Base-by-base conservation (phyloP, 1,140 invertebrate species). In the Diorhabda elongata region DNA sequence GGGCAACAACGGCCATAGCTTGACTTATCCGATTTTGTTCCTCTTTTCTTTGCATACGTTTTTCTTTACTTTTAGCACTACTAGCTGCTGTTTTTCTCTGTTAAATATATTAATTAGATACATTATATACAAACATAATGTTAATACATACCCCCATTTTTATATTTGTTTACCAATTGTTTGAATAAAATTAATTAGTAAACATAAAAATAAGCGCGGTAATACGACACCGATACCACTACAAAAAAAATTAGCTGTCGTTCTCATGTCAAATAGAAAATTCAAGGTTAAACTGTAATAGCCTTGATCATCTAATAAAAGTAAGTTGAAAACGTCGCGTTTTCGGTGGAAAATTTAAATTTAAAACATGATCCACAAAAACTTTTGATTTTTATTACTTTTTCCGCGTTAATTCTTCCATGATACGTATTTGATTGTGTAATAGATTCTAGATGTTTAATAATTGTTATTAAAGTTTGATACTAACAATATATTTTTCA, bases 21-120 rank as follows among this genome's bases (percentile, higher is more conserved):
- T 76, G 71, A 2, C 76, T 74, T 60, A 83, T 77, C 72, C 77
- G 75, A 52, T 78, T 73, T 61, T 82, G 81, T 74, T 83, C 81
- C 69, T 82, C 81, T 71, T 82, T 82, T 11, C 81, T 71, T 70
- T 80, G 77, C 11, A 80, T 66, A 42, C 82, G 77, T 71, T 81
- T 82, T 77, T 82, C 81, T 75, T 82, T 83, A 58, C 81, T 75
- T 81, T 83, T 77, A 3, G 69, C 69, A 44, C 69, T 66, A 62
- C 74, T 77, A 58, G 74, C 71, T 9, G 71, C 72, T 56, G 72
- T 72, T 74, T 75, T 75, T 66, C 74, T 72, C 72, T 73, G 43
- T 45, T 70, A 66, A 66, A 66, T n/a, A 58, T 60, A 43, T 8
- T 43, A 6, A 5, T 26, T 7, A 57, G 56, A 11, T 8, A 52